Evolutionary conservation across 1,140 invertebrate genomes (phyloP).

Genomic region (Nasonia giraulti): DNA sequence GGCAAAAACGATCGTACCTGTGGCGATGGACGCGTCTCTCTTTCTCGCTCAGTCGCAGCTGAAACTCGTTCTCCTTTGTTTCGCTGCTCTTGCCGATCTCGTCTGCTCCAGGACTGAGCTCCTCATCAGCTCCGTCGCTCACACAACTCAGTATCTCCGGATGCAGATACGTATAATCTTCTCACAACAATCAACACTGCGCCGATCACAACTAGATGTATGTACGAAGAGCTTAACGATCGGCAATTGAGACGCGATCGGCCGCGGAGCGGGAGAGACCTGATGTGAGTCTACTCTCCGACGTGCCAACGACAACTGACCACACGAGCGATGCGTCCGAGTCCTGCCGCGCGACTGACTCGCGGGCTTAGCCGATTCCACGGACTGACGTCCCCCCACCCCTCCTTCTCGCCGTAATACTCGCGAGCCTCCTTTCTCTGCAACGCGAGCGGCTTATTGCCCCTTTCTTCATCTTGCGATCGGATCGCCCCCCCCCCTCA

Average conservation of each 20-base stretch:
- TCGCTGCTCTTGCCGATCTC: neutral
- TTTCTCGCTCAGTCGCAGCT: neutral
- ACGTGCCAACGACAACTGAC: neutral
- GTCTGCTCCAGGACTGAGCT: neutral
- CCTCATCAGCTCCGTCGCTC: neutral
- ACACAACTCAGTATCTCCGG: neutral
- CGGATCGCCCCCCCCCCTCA: neutral
- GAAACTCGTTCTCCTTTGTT: neutral
- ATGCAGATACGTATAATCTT: neutral
- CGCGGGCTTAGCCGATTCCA: neutral
- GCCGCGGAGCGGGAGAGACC: neutral
- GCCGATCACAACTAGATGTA: neutral
- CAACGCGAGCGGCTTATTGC: conserved; percentile 4
- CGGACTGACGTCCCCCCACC: conserved; percentile 37
- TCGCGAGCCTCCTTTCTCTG: conserved; percentile 42
- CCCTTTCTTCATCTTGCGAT: conserved; percentile 41
- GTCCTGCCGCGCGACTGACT: conserved; percentile 60
- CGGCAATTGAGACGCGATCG: conserved; percentile 9
- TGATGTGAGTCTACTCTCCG: too few species aligned
- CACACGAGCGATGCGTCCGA: conserved; percentile 47
- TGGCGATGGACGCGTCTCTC: neutral
- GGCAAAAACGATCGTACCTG: conserved; percentile 11
- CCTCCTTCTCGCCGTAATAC: neutral
- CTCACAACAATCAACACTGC: neutral
- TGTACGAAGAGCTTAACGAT: neutral